These are phyloP conservation scores for Chironomus tepperi DNA, from an alignment of 1,140 invertebrate species.

Conservation along the genomic window DNA sequence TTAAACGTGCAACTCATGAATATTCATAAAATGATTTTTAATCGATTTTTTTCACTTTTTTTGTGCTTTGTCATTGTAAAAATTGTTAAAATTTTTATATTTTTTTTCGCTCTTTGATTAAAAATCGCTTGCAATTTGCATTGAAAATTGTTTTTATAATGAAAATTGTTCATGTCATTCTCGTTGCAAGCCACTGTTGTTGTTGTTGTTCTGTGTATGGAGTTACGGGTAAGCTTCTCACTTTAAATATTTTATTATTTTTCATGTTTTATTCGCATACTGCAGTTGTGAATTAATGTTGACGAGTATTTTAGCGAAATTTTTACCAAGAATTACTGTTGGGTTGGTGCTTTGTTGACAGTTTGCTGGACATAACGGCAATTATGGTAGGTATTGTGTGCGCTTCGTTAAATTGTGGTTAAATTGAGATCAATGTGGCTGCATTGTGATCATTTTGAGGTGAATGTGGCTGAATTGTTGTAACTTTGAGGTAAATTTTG, in stretches of 20 bases:
- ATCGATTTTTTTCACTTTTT: neutral
- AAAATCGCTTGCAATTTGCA: constrained; percentile 11
- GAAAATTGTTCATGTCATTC: neutral
- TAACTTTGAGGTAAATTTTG: no score
- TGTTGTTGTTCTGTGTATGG: no score
- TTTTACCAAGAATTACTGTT: no score
- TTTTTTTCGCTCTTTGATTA: constrained; percentile 7
- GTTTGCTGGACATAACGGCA: no score
- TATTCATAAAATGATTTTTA: constrained; percentile 17
- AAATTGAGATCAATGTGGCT: no score
- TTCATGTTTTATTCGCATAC: neutral
- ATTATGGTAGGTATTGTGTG: no score
- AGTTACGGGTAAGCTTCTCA: neutral
- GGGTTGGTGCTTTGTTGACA: no score
- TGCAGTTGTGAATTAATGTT: neutral
- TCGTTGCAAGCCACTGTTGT: neutral
- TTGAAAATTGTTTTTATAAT: neutral
- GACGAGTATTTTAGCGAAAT: no score
- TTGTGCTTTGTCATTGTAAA: constrained; percentile 10
- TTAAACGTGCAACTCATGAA: neutral
- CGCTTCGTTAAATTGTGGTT: no score
- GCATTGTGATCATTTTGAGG: no score
- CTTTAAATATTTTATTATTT: neutral
- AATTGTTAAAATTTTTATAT: neutral
- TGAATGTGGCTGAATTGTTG: no score